Conservation (phyloP, 2,797 vertebrate genomes). For the Sebastes wilsoni region DNA sequence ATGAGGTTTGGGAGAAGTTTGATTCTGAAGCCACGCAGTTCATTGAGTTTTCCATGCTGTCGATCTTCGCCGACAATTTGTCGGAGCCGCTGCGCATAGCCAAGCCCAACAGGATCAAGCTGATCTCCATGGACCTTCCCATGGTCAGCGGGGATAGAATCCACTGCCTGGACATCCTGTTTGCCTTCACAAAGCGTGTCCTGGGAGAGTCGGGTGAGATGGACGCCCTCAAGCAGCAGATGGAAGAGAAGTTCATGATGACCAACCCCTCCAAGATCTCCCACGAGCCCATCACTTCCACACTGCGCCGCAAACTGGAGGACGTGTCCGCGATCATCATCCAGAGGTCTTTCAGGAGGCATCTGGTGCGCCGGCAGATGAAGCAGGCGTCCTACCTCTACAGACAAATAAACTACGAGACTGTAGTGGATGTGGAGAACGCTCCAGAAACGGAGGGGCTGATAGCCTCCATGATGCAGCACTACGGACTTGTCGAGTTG, state of each 20-base stretch:
- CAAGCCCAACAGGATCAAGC: conserved; percentile 93
- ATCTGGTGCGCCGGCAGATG: conserved; percentile 91
- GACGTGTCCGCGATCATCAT: conserved; percentile 91
- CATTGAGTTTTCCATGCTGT: conserved; percentile 93
- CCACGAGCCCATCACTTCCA: conserved; percentile 97
- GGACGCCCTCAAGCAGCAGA: conserved; percentile 98
- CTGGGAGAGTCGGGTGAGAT: conserved; percentile 97
- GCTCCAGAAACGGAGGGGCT: conserved; percentile 92
- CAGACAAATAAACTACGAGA: conserved; percentile 85
- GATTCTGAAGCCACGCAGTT: conserved; percentile 97
- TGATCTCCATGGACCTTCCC: conserved; percentile 97
- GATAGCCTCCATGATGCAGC: conserved; percentile 89
- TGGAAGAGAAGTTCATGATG: conserved; percentile 99
- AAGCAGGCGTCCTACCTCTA: conserved; percentile 94
- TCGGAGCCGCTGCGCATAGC: conserved; percentile 94
- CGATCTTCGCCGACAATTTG: conserved; percentile 91
- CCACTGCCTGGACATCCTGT: conserved; percentile 98
- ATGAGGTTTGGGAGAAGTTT: conserved; percentile 99
- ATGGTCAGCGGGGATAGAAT: conserved; percentile 98
- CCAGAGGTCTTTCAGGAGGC: conserved; percentile 92
- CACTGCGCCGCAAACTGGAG: conserved; percentile 92
- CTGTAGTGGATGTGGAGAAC: conserved; percentile 81
- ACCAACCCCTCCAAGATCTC: conserved; percentile 96
- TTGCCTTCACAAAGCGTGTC: conserved; percentile 98
- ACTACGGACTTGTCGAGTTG: conserved; percentile 82